These are phyloP conservation scores for Sebastiscus albofasciatus DNA, from an alignment of 2,797 vertebrate genomes.

Conservation along the genomic window DNA sequence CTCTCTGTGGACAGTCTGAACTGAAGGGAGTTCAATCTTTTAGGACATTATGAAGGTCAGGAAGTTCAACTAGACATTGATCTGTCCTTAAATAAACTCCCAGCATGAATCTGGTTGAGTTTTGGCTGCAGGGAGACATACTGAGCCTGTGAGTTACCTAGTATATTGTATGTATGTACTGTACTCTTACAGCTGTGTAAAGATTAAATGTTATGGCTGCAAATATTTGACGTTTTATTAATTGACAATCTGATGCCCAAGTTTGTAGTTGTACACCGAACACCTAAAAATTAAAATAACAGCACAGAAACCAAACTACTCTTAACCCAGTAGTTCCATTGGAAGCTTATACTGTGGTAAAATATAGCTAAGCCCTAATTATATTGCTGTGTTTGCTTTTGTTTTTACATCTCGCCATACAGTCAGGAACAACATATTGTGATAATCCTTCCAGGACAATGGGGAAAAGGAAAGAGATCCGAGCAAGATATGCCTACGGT, in stretches of 20 bases:
- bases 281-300: background rate
- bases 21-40: constrained; percentile 63
- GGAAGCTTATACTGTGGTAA: background rate
- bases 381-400: constrained; percentile 19
- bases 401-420: constrained; percentile 11
- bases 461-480: constrained; percentile 31
- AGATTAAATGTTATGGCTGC: background rate
- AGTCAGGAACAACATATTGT: constrained; percentile 36
- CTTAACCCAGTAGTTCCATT: background rate
- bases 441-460: constrained; percentile 44
- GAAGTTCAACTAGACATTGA: constrained; percentile 21
- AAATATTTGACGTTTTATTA: background rate
- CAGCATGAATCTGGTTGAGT: constrained; percentile 28
- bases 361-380: constrained; percentile 31
- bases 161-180: background rate
- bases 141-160: background rate
- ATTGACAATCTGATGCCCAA: background rate
- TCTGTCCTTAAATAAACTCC: constrained; percentile 38
- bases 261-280: background rate
- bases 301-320: background rate
- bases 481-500: constrained; percentile 22
- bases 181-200: background rate
- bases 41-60: constrained; percentile 22
- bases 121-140: constrained; percentile 1
- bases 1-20: constrained; percentile 54